A percentile compares a stretch with the other conserved stretches of the same genome.
These are phyloP conservation scores for Hypomesus transpacificus DNA, from an alignment of 2,113 vertebrate species.

Conservation along the genomic window DNA sequence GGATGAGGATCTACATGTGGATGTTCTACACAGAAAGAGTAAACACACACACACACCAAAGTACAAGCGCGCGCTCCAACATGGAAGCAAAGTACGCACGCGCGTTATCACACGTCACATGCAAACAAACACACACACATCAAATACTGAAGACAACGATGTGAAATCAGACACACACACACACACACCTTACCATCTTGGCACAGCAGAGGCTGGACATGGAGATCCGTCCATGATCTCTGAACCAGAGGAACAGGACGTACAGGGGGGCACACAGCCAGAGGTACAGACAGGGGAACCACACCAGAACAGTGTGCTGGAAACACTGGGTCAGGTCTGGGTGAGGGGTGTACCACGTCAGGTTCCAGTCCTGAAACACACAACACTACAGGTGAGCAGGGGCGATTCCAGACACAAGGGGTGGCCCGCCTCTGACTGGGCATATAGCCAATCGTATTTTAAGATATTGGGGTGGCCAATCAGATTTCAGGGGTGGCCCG, in stretches of 20 bases:
- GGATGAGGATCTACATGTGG: no score
- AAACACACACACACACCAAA: background rate
- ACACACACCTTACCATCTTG: slow-evolving; percentile 52
- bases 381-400: no score
- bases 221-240: slow-evolving; percentile 47
- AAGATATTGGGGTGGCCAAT: no score
- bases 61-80: background rate
- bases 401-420: no score
- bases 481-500: no score
- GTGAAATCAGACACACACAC: background rate
- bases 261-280: slow-evolving; percentile 64
- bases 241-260: slow-evolving; percentile 59
- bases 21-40: no score
- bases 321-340: slow-evolving; percentile 71
- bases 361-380: slow-evolving; percentile 68
- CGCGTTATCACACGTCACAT: background rate
- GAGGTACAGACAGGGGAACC: slow-evolving; percentile 70
- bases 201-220: slow-evolving; percentile 62
- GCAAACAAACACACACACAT: background rate
- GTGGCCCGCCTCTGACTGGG: no score
- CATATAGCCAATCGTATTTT: no score
- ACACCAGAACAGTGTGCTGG: slow-evolving; percentile 69
- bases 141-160: background rate
- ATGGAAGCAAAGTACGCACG: background rate
- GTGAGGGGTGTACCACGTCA: slow-evolving; percentile 67